Evolutionary conservation across 2,113 vertebrate genomes (phyloP).

Genomic region (Chrysemys picta): DNA sequence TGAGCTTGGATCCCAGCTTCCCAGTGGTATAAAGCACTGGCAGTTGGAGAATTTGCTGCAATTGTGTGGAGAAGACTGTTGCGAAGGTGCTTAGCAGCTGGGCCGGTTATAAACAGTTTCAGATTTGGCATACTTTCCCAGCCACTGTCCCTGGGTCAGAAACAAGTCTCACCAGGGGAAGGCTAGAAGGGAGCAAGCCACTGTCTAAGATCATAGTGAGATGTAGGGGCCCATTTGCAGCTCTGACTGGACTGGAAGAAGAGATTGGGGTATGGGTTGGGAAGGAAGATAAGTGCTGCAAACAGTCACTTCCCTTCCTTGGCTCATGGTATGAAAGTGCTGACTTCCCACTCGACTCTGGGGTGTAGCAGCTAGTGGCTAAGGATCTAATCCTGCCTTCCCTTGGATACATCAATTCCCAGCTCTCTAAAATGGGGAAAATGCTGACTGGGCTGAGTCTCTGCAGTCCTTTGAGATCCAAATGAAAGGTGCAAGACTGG

Average conservation of each 20-base stretch:
- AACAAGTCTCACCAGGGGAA: too few species aligned
- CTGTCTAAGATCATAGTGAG: background rate
- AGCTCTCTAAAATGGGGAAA: background rate
- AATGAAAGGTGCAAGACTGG: background rate
- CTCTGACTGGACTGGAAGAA: background rate
- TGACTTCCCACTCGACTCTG: background rate
- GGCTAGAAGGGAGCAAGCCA: background rate
- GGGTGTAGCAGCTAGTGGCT: background rate
- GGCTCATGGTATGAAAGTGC: background rate
- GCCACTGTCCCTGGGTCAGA: background rate
- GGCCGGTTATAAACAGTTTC: background rate
- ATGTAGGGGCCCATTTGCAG: background rate
- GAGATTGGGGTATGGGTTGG: background rate
- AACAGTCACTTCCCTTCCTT: background rate
- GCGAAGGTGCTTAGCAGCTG: background rate
- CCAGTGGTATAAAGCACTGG: background rate
- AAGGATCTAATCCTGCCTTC: background rate
- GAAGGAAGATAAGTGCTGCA: background rate
- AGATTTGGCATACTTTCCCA: background rate
- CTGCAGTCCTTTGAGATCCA: background rate
- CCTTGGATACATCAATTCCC: background rate
- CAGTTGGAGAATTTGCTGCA: background rate
- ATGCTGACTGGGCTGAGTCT: rapidly evolving
- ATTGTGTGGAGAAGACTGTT: background rate
- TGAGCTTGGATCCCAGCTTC: background rate